These are phyloP conservation scores for Semnornis frantzii DNA, from an alignment of 2,113 vertebrate genomes.

Conservation along the genomic window DNA sequence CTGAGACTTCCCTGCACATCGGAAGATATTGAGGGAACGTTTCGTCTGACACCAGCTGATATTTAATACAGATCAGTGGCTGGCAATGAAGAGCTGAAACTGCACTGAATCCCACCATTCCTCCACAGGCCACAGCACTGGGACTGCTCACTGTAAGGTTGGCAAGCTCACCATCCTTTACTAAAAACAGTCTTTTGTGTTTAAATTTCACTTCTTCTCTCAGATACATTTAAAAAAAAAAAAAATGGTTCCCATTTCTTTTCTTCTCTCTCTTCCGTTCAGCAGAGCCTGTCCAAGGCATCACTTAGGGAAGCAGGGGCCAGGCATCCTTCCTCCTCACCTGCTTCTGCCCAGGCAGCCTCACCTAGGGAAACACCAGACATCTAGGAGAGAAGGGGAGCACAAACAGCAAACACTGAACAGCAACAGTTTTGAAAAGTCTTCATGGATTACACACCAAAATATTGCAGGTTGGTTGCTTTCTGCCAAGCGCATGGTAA, in stretches of 20 bases:
- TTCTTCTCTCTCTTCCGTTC: not conserved
- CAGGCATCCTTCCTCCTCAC: accelerated
- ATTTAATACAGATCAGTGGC: not conserved
- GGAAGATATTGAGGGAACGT: not conserved
- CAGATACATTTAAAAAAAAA: not conserved
- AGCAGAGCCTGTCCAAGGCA: not conserved
- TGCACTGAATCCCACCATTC: not conserved
- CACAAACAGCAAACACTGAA: too few species aligned
- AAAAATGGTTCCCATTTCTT: slow-evolving; percentile 6
- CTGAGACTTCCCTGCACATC: not conserved
- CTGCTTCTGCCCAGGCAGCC: not conserved
- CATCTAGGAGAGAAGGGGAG: not conserved
- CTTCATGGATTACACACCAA: accelerated
- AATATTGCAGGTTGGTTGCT: not conserved
- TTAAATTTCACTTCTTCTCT: slow-evolving; percentile 36
- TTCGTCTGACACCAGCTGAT: not conserved
- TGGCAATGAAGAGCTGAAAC: not conserved
- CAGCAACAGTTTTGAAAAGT: not conserved
- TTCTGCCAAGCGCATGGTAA: not conserved
- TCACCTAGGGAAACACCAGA: accelerated
- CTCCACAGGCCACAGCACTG: not conserved
- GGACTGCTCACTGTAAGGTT: not conserved
- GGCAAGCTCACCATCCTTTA: not conserved
- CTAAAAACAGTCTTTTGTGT: not conserved
- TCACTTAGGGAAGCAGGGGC: accelerated